These are phyloP conservation scores for Drosophila parabipectinata DNA, from an alignment of 1,140 invertebrate species.

Conservation along the genomic window DNA sequence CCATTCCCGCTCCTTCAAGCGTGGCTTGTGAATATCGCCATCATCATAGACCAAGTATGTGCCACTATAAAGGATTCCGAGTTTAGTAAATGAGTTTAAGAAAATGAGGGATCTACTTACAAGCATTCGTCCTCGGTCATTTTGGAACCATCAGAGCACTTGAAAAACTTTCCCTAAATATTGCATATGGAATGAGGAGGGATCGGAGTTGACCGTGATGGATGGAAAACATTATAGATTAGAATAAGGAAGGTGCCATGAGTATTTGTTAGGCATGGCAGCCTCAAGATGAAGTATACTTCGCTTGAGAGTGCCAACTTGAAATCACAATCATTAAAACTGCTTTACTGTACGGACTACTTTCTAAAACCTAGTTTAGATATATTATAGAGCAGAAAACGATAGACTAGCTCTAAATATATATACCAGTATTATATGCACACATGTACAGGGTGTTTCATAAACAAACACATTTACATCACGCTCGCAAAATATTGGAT, in stretches of 20 bases:
- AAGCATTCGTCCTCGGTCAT: conserved; percentile 93
- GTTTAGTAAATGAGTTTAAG: not conserved
- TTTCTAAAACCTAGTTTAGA: conserved; percentile 64
- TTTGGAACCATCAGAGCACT: conserved; percentile 94
- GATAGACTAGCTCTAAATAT: conserved; percentile 59
- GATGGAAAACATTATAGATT: conserved; percentile 20
- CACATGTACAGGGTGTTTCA: conserved; percentile 63
- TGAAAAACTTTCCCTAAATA: conserved; percentile 93
- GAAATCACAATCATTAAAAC: conserved; percentile 28
- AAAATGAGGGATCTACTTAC: conserved; percentile 86
- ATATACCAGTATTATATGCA: conserved; percentile 20
- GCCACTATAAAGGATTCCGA: conserved; percentile 86
- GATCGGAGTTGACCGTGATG: not conserved
- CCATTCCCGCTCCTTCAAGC: conserved; percentile 92
- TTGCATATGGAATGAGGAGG: conserved; percentile 7
- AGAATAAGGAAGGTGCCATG: conserved; percentile 1
- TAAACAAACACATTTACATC: conserved; percentile 68
- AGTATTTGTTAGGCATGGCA: conserved; percentile 11
- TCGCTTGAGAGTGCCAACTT: conserved; percentile 30
- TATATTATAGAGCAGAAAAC: conserved; percentile 53
- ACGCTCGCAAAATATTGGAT: conserved; percentile 24
- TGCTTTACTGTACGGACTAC: conserved; percentile 54
- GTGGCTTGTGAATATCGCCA: conserved; percentile 92
- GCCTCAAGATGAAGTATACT: conserved; percentile 12
- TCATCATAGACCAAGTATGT: conserved; percentile 95